Evolutionary conservation across 2,888 invertebrate species (phyloP), one percentile per base, ranked within the genome.

Genomic region (Sesamia inferens): DNA sequence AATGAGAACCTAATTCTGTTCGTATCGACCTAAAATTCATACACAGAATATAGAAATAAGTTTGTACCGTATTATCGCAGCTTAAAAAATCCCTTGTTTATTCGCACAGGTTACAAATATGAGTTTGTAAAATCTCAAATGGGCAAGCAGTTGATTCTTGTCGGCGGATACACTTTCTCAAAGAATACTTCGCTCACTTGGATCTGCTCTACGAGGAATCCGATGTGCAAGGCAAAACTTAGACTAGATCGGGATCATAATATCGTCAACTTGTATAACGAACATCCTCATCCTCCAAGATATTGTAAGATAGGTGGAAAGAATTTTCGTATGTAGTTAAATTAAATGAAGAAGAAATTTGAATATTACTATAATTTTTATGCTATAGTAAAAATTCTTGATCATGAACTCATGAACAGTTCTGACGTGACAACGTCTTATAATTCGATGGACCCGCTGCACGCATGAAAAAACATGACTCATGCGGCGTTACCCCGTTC

Each of bases 111-210:
- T 42, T 39, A 42, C 14, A 55, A 74, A 22, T 86, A 84, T 39
- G 70, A 78, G 24, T 69, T 85, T n/a, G 61, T 80, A 2, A 67
- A n/a, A 5, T 85, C 85, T 19, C 84, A 79, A 71, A 82, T 71
- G 76, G 84, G 84, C 11, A 85, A 79, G 54, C 74, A 80, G n/a
- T 79, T 88, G 69, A 71, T 92, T 19, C 85, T 91, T 68, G 76
- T 90, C 14, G 84, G 84, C 22, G 89, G 88, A 5, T 90, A 86
- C 31, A 91, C 92, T 0, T 92, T 87, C 61, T 82, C 85, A 1
- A 78, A 59, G 22, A 19, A 24, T 22, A 58, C 47, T 39, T 11
- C 10, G 7, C 6, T 4, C 4, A 19, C 31, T 5, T 87, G 85
- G 83, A 66, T 74, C 8, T 90, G 90, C 68, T 88, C 90, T 0